Conservation (phyloP, 2,888 invertebrate genomes). For the Enoplolaimus lenunculus region DNA sequence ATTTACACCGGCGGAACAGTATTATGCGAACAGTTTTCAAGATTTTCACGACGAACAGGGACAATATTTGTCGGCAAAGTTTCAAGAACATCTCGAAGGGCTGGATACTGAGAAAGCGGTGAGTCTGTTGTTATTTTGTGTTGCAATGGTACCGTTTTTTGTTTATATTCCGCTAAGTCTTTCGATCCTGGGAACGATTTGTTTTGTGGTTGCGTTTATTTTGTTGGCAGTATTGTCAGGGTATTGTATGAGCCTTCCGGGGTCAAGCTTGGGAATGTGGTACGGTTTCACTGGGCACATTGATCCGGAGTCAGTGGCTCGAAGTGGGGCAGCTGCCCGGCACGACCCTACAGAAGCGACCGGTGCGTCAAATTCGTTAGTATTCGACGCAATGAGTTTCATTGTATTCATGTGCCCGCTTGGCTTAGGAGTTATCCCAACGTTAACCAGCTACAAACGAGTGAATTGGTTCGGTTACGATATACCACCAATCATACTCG, state of each 20-base stretch:
- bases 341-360: neutral
- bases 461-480: neutral
- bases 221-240: neutral
- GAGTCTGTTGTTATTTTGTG: neutral
- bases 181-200: neutral
- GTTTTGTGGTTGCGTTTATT: neutral
- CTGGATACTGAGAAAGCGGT: neutral
- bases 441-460: neutral
- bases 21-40: neutral
- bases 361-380: neutral
- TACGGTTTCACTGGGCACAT: neutral
- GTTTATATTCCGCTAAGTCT: neutral
- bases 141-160: neutral
- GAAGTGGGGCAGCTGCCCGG: neutral
- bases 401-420: neutral
- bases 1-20: neutral
- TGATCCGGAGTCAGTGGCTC: neutral
- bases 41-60: neutral
- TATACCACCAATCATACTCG: neutral
- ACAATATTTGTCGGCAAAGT: no score
- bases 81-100: neutral
- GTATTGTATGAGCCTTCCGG: neutral
- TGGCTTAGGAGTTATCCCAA: neutral
- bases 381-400: neutral
- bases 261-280: neutral